phyloP scores from a whole-genome alignment of 1,140 invertebrate species.

The Panulirus ornatus region DNA sequence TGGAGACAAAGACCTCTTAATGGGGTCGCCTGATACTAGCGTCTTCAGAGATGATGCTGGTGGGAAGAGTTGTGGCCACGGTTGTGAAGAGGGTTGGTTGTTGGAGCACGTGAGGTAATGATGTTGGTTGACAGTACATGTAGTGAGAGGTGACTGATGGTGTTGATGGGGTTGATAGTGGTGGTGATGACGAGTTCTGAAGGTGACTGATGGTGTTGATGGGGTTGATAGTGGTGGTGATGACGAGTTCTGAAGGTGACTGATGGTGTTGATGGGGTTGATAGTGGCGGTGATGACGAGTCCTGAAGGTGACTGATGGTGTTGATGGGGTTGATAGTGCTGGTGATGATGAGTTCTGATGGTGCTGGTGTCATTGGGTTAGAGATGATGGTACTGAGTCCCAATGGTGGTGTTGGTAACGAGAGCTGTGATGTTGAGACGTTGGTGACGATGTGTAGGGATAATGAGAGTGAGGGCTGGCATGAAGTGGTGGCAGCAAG shows the following conservation, averaged over 20 bases:
- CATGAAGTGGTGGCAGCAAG: neutral
- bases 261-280: neutral
- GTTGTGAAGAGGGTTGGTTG: neutral
- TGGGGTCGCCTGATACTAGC: too few species aligned
- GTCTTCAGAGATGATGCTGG: too few species aligned
- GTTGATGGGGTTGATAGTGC: neutral
- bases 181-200: constrained; percentile 9
- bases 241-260: constrained; percentile 4
- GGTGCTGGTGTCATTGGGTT: neutral
- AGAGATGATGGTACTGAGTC: neutral
- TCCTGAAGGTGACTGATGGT: constrained; percentile 1
- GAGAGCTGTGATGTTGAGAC: too few species aligned
- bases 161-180: constrained; percentile 6
- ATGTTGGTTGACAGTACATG: neutral
- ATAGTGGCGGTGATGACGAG: neutral
- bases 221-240: neutral
- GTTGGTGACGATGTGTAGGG: neutral
- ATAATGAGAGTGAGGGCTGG: neutral
- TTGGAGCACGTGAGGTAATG: neutral
- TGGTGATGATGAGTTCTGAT: neutral
- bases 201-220: neutral
- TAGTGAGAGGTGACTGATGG: constrained; percentile 7
- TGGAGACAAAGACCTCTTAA: too few species aligned
- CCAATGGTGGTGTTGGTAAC: neutral
- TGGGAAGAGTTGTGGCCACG: neutral